These are phyloP conservation scores for Aphidoletes aphidimyza DNA, from an alignment of 2,888 invertebrate genomes.

Conservation along the genomic window DNA sequence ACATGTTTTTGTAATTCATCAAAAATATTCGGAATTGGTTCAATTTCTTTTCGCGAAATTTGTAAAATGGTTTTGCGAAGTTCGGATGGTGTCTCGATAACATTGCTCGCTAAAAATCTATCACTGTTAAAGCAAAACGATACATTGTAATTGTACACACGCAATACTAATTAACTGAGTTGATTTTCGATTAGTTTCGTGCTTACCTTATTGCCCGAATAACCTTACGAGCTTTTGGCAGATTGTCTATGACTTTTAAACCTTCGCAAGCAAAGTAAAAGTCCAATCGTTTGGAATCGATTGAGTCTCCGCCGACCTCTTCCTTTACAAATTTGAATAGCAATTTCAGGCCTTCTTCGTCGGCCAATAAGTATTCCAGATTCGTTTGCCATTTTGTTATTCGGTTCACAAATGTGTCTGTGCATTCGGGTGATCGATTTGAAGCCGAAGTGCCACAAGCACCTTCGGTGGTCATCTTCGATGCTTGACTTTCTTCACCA, in stretches of 20 bases:
- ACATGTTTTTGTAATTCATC: constrained; percentile 84
- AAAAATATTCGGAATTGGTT: constrained; percentile 82
- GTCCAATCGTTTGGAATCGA: constrained; percentile 75
- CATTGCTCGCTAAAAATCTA: constrained; percentile 75
- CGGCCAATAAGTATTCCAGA: constrained; percentile 84
- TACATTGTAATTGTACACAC: no score
- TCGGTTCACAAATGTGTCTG: constrained; percentile 70
- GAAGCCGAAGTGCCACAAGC: constrained; percentile 58
- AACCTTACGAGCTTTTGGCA: background rate
- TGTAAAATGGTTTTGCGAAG: constrained; percentile 81
- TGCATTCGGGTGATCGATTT: constrained; percentile 61
- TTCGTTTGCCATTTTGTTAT: constrained; percentile 91
- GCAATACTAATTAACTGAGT: background rate
- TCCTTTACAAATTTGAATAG: constrained; percentile 85
- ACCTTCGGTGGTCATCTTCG: constrained; percentile 67
- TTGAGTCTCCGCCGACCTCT: constrained; percentile 80
- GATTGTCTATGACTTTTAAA: constrained; percentile 76
- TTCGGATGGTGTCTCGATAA: constrained; percentile 85
- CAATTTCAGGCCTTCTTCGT: constrained; percentile 88
- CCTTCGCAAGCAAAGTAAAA: constrained; percentile 96
- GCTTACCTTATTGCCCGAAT: background rate
- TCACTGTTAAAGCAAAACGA: constrained; percentile 69
- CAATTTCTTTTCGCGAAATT: constrained; percentile 76
- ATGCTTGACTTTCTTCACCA: constrained; percentile 72
- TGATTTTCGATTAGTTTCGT: background rate